phyloP scores from a whole-genome alignment of 2,113 vertebrate species.

The Amphiprion percula region DNA sequence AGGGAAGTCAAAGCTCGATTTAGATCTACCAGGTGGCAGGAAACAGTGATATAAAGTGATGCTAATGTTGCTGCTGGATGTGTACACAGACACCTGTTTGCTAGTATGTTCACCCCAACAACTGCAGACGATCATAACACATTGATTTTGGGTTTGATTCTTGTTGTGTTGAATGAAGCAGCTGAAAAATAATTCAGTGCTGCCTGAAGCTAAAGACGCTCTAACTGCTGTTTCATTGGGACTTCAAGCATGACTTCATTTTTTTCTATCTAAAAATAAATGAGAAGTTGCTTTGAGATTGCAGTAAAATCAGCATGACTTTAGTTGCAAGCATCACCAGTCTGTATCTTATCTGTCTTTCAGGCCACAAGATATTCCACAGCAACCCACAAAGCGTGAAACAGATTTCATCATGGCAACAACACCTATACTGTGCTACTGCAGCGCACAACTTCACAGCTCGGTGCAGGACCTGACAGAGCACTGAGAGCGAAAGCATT shows the following conservation, averaged over 20 bases:
- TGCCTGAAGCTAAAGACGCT: too few species aligned
- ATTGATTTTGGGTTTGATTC: too few species aligned
- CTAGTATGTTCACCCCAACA: too few species aligned
- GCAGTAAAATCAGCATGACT: background rate
- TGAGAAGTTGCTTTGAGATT: background rate
- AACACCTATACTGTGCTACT: slow-evolving; percentile 22
- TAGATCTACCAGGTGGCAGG: too few species aligned
- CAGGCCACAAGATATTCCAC: background rate
- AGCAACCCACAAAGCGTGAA: background rate
- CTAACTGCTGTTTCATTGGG: background rate
- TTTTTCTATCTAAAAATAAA: too few species aligned
- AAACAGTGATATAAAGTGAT: too few species aligned
- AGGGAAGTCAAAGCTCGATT: background rate
- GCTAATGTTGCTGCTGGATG: too few species aligned
- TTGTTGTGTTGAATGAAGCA: too few species aligned
- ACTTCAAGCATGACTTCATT: background rate
- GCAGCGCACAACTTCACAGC: slow-evolving; percentile 30
- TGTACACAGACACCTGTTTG: too few species aligned
- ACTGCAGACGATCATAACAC: too few species aligned
- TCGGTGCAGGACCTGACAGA: slow-evolving; percentile 47
- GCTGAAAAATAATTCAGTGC: too few species aligned
- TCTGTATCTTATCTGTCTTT: background rate
- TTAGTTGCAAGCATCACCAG: background rate
- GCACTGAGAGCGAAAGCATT: slow-evolving; percentile 45
- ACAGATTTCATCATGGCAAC: slow-evolving; percentile 20